Percentiles rank a stretch among this genome's conserved stretches.
Evolutionary conservation across 1,140 invertebrate species (phyloP).

Genomic region (Atta colombica): DNA sequence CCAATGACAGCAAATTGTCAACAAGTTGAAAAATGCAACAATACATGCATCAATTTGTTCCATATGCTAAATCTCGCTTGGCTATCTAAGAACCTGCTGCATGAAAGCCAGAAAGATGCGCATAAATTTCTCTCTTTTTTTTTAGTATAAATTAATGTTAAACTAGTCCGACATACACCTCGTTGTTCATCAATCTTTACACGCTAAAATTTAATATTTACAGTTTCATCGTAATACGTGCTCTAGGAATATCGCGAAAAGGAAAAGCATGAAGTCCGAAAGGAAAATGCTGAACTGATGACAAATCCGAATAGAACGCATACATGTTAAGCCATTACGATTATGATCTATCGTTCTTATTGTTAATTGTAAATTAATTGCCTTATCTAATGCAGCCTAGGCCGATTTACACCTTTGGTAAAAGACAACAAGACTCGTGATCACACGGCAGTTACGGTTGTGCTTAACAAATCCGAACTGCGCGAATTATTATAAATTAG

Average conservation of each 20-base stretch:
- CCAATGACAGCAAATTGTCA: too few relatives aligned
- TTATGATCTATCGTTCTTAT: constrained; percentile 16
- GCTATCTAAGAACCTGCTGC: background rate
- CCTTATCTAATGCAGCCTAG: constrained; percentile 24
- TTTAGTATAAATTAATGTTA: background rate
- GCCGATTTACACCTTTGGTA: constrained; percentile 44
- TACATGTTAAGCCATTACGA: constrained; percentile 23
- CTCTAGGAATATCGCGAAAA: constrained; percentile 33
- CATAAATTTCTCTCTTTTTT: background rate
- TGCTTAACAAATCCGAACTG: constrained; percentile 4
- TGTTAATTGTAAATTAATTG: constrained; percentile 6
- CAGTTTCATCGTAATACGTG: background rate
- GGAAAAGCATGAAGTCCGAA: background rate
- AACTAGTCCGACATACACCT: constrained; percentile 7
- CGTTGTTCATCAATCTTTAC: background rate
- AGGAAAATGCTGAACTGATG: background rate
- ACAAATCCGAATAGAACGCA: background rate
- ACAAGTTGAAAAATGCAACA: too few relatives aligned
- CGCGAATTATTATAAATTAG: constrained; percentile 21
- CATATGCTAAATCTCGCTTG: too few relatives aligned
- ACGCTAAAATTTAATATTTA: constrained; percentile 33
- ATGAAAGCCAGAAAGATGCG: background rate
- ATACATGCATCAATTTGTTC: too few relatives aligned
- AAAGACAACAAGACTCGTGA: constrained; percentile 4
- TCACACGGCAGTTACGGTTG: background rate